Evolutionary conservation across 2,797 vertebrate genomes (phyloP).

Genomic region (Taeniopygia guttata): DNA sequence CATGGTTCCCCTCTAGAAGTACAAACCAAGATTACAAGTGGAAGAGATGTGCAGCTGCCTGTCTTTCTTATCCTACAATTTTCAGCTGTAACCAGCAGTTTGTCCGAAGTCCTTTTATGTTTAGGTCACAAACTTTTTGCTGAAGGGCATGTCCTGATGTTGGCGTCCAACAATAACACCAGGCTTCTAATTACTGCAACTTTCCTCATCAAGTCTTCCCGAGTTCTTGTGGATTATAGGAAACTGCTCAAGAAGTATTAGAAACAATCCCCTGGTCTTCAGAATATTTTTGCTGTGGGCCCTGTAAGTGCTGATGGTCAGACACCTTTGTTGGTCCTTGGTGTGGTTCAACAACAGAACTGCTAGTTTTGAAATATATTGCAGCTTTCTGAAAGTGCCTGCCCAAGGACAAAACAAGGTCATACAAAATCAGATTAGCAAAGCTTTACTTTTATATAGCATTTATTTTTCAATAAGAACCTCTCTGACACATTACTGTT

Average conservation of each 20-base stretch:
- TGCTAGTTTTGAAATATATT: background rate
- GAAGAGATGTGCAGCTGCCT: background rate
- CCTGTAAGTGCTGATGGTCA: background rate
- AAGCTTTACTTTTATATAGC: background rate
- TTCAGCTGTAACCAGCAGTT: background rate
- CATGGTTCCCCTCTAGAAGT: background rate
- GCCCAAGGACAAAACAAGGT: background rate
- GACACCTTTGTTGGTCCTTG: background rate
- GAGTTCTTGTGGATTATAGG: background rate
- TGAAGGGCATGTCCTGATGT: background rate
- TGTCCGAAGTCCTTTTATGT: background rate
- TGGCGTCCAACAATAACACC: background rate
- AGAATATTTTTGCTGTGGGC: background rate
- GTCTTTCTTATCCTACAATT: background rate
- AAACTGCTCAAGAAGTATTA: background rate
- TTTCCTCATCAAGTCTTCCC: background rate
- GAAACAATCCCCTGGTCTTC: accelerated
- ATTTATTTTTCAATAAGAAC: background rate
- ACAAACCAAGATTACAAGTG: background rate
- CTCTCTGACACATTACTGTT: background rate
- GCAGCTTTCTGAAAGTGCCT: background rate
- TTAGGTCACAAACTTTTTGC: background rate
- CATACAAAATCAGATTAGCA: background rate
- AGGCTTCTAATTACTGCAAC: background rate
- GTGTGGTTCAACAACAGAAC: background rate